Percentiles rank a stretch among this genome's conserved stretches.
These are phyloP conservation scores for Andrena minutula DNA, from an alignment of 2,888 invertebrate species.

Conservation along the genomic window DNA sequence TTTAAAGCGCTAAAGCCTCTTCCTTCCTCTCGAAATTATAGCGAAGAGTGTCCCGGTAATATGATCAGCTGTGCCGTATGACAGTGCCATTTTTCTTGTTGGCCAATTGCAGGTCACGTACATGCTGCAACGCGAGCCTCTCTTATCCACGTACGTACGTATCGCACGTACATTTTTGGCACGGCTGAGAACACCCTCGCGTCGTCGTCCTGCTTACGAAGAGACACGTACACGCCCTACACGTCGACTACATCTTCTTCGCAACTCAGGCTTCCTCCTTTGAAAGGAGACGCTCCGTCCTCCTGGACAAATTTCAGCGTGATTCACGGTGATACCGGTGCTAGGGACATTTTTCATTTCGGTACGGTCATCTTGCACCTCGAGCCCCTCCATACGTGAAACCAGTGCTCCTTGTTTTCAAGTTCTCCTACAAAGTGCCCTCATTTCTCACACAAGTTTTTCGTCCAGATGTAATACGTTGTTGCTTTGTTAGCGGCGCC, in stretches of 20 bases:
- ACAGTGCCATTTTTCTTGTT: slow-evolving; percentile 71
- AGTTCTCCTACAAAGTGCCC: slow-evolving; percentile 18
- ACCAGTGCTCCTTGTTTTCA: slow-evolving; percentile 32
- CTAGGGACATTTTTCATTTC: slow-evolving; percentile 53
- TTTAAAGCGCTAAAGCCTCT: slow-evolving; percentile 29
- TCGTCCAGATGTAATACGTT: neutral
- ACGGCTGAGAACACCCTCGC: slow-evolving; percentile 45
- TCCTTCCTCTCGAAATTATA: slow-evolving; percentile 58
- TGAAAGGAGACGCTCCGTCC: slow-evolving; percentile 24
- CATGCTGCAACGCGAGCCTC: slow-evolving; percentile 65
- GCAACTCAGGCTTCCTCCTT: slow-evolving; percentile 43
- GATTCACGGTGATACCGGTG: slow-evolving; percentile 62
- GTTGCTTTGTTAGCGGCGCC: slow-evolving; percentile 9
- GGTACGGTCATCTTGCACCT: slow-evolving; percentile 18
- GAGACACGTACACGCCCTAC: slow-evolving; percentile 63
- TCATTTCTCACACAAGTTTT: slow-evolving; percentile 14
- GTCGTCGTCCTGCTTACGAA: slow-evolving; percentile 39
- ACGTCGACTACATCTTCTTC: slow-evolving; percentile 59
- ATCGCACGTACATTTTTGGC: slow-evolving; percentile 72
- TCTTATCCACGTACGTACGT: slow-evolving; percentile 55
- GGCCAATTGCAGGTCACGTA: slow-evolving; percentile 79
- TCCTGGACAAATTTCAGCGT: slow-evolving; percentile 58
- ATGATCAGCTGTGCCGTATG: slow-evolving; percentile 74
- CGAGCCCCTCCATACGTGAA: slow-evolving; percentile 29
- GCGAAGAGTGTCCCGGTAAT: slow-evolving; percentile 66